Percentiles rank a stretch among this genome's conserved stretches.
Conservation (phyloP, 1,140 invertebrate genomes). For the Helicoverpa zea region DNA sequence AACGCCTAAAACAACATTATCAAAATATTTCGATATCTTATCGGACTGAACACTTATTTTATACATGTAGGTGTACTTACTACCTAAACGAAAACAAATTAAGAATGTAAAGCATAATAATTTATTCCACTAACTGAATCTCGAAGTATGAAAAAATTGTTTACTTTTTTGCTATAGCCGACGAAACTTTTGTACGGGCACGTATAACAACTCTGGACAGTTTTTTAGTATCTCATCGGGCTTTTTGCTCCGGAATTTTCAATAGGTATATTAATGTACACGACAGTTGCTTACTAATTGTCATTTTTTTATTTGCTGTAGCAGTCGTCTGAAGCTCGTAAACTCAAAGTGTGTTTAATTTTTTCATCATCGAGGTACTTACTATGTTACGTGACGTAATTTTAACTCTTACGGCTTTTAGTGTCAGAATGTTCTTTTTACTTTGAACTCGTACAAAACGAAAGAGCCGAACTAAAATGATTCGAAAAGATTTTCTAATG, state of each 20-base stretch:
- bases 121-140: constrained; percentile 17
- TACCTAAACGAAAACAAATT: neutral
- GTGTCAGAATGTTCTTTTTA: constrained; percentile 15
- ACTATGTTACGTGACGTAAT: constrained; percentile 33
- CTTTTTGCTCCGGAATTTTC: constrained; percentile 25
- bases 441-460: neutral
- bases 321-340: constrained; percentile 9
- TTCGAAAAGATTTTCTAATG: neutral
- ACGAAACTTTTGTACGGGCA: constrained; percentile 24
- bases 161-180: constrained; percentile 29
- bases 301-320: constrained; percentile 23
- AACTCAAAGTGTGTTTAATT: constrained; percentile 34
- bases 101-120: constrained; percentile 3
- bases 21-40: neutral
- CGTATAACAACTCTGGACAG: constrained; percentile 1
- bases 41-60: neutral
- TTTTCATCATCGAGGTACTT: constrained; percentile 13
- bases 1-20: too few relatives aligned
- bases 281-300: constrained; percentile 42
- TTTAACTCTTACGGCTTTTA: constrained; percentile 15
- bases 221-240: constrained; percentile 8
- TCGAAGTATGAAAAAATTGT: constrained; percentile 19
- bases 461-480: constrained; percentile 3
- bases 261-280: constrained; percentile 33
- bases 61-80: neutral